These are phyloP conservation scores for Apamea crenata DNA, from an alignment of 2,888 invertebrate genomes.

Conservation along the genomic window DNA sequence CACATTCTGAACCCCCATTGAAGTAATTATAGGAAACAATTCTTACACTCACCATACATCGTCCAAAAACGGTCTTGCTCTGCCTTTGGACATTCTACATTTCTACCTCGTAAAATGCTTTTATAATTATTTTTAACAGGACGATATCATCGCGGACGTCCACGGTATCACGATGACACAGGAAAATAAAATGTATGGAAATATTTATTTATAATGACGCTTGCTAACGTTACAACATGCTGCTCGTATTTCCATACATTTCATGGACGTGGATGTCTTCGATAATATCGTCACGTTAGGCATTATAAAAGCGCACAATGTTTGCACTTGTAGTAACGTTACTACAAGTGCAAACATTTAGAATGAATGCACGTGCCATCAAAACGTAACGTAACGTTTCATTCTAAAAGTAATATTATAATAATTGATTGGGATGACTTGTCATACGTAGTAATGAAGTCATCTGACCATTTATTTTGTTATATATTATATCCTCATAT, in stretches of 20 bases:
- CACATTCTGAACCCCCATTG: too few species aligned
- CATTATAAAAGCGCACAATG: neutral
- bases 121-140: too few species aligned
- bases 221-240: neutral
- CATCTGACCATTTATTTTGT: neutral
- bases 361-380: too few species aligned
- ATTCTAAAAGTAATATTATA: too few species aligned
- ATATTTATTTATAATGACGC: neutral
- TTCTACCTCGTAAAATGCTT: neutral
- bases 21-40: too few species aligned
- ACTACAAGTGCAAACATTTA: too few species aligned
- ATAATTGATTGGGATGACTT: neutral
- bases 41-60: too few species aligned
- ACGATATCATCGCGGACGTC: neutral
- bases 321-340: neutral
- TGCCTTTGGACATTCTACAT: neutral
- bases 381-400: too few species aligned
- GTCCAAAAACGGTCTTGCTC: neutral
- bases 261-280: neutral
- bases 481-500: conserved; percentile 6
- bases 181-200: neutral
- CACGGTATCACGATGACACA: neutral
- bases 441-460: conserved; percentile 18
- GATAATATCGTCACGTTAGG: neutral
- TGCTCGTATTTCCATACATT: neutral